Evolutionary conservation across 1,140 invertebrate species (phyloP).

Genomic region (Spodoptera litura): DNA sequence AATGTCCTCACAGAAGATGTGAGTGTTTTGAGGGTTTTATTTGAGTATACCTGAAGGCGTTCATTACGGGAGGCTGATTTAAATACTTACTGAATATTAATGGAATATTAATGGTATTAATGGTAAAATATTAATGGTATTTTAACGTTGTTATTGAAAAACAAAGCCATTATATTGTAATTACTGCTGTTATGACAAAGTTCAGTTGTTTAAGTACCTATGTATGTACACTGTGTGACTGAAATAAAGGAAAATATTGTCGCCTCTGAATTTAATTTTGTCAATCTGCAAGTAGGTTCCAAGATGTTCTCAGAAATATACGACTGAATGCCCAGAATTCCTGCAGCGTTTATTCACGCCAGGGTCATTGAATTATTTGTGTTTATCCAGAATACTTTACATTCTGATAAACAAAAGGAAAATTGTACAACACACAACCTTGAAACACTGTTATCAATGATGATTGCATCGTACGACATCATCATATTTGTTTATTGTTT

Average conservation of each 20-base stretch:
- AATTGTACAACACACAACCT: constrained; percentile 6
- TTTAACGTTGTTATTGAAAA: constrained; percentile 8
- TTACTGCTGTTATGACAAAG: background rate
- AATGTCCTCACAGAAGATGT: background rate
- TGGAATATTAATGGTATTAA: too few relatives aligned
- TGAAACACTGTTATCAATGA: constrained; percentile 19
- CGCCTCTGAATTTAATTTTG: constrained; percentile 11
- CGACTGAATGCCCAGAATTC: constrained; percentile 31
- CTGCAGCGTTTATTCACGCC: constrained; percentile 14
- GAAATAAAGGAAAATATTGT: constrained; percentile 9
- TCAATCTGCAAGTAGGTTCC: constrained; percentile 23
- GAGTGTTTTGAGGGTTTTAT: background rate
- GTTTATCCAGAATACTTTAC: constrained; percentile 8
- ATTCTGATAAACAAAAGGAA: constrained; percentile 12
- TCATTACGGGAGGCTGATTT: too few relatives aligned
- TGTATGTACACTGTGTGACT: background rate
- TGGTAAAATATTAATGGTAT: background rate
- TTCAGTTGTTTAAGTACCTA: background rate
- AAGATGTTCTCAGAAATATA: constrained; percentile 38
- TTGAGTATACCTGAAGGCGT: background rate
- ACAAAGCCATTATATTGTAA: background rate
- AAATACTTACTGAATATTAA: too few relatives aligned
- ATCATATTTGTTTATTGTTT: background rate
- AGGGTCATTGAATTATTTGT: constrained; percentile 16
- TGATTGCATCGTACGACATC: constrained; percentile 28